Conservation (phyloP, 2,113 vertebrate species). For the Gallinago media region DNA sequence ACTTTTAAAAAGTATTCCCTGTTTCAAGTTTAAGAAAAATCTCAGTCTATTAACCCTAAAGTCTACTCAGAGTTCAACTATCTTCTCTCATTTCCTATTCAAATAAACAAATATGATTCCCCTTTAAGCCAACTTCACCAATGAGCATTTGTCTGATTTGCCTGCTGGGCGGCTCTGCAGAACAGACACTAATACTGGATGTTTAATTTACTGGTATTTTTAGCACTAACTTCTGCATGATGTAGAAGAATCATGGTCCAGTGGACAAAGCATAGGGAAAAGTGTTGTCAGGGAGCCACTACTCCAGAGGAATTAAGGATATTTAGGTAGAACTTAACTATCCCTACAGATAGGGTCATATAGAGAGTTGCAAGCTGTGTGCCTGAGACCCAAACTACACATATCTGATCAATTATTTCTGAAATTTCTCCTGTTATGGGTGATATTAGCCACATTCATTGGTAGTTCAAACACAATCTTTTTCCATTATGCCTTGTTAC, state of each 20-base stretch:
- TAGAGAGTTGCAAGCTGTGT: not conserved
- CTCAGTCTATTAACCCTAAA: not conserved
- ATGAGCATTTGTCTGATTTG: not conserved
- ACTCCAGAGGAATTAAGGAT: not conserved
- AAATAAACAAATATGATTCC: not conserved
- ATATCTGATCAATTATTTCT: not conserved
- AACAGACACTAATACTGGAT: not conserved
- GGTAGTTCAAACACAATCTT: not conserved
- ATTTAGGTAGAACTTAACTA: not conserved
- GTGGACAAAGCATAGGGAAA: not conserved
- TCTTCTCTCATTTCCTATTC: not conserved
- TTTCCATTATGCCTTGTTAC: not conserved
- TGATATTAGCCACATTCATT: not conserved
- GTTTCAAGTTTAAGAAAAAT: not conserved
- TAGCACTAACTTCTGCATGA: not conserved
- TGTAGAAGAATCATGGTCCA: not conserved
- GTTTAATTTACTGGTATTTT: not conserved
- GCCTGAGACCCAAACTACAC: not conserved
- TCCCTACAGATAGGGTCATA: not conserved
- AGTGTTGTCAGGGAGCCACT: not conserved
- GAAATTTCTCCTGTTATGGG: not conserved
- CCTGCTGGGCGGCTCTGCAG: not conserved
- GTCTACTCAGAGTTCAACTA: not conserved
- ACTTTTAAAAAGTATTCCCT: not conserved
- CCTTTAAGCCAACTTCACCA: not conserved